Percentiles rank a stretch among this genome's conserved stretches.
Conservation (phyloP, 2,113 vertebrate genomes). For the Apodemus sylvaticus region DNA sequence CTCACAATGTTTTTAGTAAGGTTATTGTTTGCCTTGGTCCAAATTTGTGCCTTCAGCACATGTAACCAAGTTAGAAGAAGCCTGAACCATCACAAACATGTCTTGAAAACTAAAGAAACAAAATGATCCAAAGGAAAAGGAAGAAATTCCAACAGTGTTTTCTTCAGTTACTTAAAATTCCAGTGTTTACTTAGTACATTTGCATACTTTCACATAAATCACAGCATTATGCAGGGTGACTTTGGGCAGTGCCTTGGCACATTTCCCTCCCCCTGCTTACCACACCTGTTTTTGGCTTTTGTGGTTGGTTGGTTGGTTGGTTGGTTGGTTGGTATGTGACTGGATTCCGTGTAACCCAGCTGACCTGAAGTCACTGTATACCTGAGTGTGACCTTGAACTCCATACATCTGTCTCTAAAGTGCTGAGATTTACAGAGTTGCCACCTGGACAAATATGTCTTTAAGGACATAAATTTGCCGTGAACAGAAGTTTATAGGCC, state of each 20-base stretch:
- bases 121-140: neutral
- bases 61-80: neutral
- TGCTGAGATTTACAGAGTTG: neutral
- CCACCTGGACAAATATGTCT: neutral
- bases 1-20: neutral
- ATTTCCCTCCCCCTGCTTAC: neutral
- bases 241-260: slow-evolving; percentile 10
- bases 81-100: neutral
- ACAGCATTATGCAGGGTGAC: neutral
- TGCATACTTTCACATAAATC: neutral
- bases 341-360: neutral
- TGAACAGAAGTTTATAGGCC: neutral
- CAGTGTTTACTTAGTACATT: neutral
- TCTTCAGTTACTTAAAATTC: neutral
- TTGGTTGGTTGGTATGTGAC: neutral
- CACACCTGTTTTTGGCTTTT: neutral
- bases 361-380: neutral
- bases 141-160: neutral
- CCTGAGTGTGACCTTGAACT: neutral
- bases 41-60: neutral
- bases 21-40: too few relatives aligned
- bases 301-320: neutral
- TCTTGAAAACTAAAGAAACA: neutral
- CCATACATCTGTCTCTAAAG: neutral
- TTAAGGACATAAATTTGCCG: neutral